Base-by-base conservation (phyloP, 2,113 vertebrate species). In the Alectura lathami region DNA sequence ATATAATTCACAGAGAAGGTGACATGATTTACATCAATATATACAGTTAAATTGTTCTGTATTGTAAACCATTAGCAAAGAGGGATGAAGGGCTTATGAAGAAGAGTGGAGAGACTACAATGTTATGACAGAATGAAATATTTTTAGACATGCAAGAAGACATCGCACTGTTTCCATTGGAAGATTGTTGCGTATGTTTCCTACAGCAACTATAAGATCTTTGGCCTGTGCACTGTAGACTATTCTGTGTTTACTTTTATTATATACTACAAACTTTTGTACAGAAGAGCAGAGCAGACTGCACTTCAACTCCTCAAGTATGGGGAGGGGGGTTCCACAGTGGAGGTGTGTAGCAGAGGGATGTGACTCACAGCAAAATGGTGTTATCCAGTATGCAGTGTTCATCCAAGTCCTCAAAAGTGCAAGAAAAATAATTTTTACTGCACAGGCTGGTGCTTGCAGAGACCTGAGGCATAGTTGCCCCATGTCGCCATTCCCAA, bases 11-110 rank as follows among this genome's bases (percentile, higher is more conserved):
- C 40, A 8, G 57, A 86, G 92, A 88, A 94, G 93, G 80, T 95
- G 95, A 96, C 96, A 95, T 95, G 93, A 92, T 95, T 97, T 96
- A 96, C 96, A 86, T 69, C 80, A 91, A 63, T 73, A 88, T 92
- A 96, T 86, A 95, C 93, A 94, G 60, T 84, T 95, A 95, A 96
- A 95, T 88, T 88, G 83, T 93, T 88, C 90, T 90, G 7, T 86
- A 68, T 53, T 95, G 92, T 96, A 97, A 97, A 94, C 95, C 88
- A 91, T 96, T 96, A 96, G 77, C 80, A 91, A 79, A 95, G 86
- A 93, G 70, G 96, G 92, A 96, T 95, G 86, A 96, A 96, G 66
- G 48, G 93, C 90, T 96, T 96, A 95, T 53, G 80, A 90, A 81
- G 69, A 93, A 60, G 91, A 95, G 93, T 93, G 88, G 90, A 75